phyloP scores from a whole-genome alignment of 1,140 invertebrate species.

The Elymnias hypermnestra region DNA sequence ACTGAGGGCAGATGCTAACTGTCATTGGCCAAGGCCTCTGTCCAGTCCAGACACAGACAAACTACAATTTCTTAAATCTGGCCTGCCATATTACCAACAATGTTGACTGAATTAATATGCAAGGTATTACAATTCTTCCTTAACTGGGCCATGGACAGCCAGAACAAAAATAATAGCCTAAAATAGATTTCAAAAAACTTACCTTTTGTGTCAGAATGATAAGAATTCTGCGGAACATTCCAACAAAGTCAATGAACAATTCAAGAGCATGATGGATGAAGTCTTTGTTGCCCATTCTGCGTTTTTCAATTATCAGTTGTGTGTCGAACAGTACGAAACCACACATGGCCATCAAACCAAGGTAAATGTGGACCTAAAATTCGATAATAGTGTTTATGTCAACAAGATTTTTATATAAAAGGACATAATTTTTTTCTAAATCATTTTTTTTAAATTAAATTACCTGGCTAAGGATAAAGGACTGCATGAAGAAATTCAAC shows the following conservation, averaged over 20 bases:
- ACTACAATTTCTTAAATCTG: no score
- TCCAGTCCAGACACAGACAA: no score
- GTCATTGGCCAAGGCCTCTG: no score
- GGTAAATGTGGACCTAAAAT: constrained; percentile 87
- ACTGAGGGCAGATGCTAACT: no score
- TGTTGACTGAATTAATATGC: no score
- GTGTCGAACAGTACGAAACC: constrained; percentile 97
- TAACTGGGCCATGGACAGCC: no score
- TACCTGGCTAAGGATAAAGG: constrained; percentile 88
- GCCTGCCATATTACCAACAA: no score
- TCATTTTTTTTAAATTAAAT: neutral
- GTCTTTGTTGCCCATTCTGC: constrained; percentile 91
- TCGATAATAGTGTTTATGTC: neutral
- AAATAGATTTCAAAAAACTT: no score
- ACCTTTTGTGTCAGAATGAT: constrained; percentile 94
- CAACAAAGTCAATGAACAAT: constrained; percentile 94
- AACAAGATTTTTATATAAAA: neutral
- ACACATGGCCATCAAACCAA: constrained; percentile 93
- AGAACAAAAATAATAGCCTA: no score
- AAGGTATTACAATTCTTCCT: no score
- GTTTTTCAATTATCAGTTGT: constrained; percentile 96
- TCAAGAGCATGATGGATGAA: constrained; percentile 93
- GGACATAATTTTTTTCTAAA: neutral
- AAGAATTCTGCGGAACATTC: constrained; percentile 92
- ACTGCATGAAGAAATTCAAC: constrained; percentile 91